Evolutionary conservation across 2,113 vertebrate genomes (phyloP).

Genomic region (Geococcyx californianus): DNA sequence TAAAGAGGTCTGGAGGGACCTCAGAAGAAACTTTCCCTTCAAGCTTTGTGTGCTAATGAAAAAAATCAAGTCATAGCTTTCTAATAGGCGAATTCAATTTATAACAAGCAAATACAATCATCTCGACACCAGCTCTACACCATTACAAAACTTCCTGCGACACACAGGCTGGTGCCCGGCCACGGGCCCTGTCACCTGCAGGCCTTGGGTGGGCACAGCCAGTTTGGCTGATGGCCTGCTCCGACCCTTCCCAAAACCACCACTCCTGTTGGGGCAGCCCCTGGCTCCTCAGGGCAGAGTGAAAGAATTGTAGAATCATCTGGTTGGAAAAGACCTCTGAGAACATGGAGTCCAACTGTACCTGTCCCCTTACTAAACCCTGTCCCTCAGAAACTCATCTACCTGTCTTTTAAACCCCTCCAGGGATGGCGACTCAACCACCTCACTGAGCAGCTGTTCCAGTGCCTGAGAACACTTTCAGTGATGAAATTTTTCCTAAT

Average conservation of each 20-base stretch:
- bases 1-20: slow-evolving; percentile 15
- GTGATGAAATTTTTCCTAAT: too few species aligned
- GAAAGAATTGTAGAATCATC: too few species aligned
- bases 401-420: too few species aligned
- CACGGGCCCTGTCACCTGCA: not conserved
- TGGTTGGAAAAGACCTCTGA: too few species aligned
- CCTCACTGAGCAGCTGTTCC: too few species aligned
- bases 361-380: too few species aligned
- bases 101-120: slow-evolving; percentile 39
- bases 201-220: not conserved
- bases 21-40: slow-evolving; percentile 51
- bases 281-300: not conserved
- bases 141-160: not conserved
- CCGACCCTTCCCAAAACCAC: fast-evolving
- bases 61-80: slow-evolving; percentile 55
- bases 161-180: not conserved
- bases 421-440: too few species aligned
- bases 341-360: too few species aligned
- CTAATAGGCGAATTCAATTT: slow-evolving; percentile 66
- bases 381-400: too few species aligned
- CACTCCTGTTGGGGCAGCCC: not conserved
- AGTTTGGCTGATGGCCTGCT: not conserved
- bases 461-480: too few species aligned
- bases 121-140: not conserved
- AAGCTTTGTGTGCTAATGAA: slow-evolving; percentile 51